Evolutionary conservation across 2,888 invertebrate species (phyloP), one percentile per base, ranked within the genome.

Genomic region (Biston stratarius): DNA sequence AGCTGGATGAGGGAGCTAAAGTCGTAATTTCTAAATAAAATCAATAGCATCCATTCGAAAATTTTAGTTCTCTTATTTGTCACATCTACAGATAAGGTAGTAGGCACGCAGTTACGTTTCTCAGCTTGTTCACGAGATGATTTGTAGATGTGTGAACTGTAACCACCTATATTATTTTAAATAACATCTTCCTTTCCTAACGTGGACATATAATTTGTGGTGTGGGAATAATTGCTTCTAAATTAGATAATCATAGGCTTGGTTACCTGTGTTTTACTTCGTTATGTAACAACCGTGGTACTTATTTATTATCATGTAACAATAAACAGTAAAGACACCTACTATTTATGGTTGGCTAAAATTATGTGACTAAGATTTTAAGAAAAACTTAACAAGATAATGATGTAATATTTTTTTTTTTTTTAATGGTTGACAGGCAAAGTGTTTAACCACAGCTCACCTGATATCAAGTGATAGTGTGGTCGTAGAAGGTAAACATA

Each of bases 151-250:
- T 70, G 74, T 67, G 66, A 71, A 66, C 52, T 42, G 60, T 57
- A 38, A 48, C 40, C 51, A 58, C 44, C 38, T 61, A 56, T 59
- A 55, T 65, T 55, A 65, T 58, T 55, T 61, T 15, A 59, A 55
- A 55, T 61, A 67, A 69, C 68, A 70, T 74, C 69, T 73, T 73
- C 68, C 66, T 71, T 64, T 63, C 61, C 66, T 55, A 48, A 51
- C 64, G 67, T 61, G 53, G 60, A 59, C 72, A 59, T 70, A 64
- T 72, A 73, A 74, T 75, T 72, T 72, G 38, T 63, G 40, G 60
- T 67, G 63, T 64, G 53, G 69, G 71, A 67, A 71, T 75, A 72
- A 75, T 71, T 71, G 73, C 69, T 59, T 70, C 61, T 70, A 70
- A 75, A 72, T 68, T 45, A 72, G 72, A 70, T 75, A 75, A 75